phyloP scores from a whole-genome alignment of 2,113 vertebrate genomes.

The Corapipo altera region DNA sequence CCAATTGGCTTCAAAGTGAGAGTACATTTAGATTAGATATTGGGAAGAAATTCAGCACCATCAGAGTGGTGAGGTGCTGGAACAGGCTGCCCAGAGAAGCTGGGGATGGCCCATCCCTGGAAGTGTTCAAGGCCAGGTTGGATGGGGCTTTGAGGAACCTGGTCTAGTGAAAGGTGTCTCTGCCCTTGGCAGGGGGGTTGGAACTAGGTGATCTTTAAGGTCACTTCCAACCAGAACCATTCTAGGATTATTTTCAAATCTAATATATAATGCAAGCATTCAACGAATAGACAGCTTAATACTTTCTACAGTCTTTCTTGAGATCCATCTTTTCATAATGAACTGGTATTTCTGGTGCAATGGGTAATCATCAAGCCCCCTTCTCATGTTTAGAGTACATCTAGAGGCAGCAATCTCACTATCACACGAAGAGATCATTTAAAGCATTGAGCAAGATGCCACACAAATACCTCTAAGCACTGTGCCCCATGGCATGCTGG shows the following conservation, averaged over 20 bases:
- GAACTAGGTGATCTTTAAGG: not conserved
- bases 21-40: not conserved
- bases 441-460: not conserved
- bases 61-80: no score
- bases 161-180: not conserved
- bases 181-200: not conserved
- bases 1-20: not conserved
- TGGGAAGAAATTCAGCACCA: not conserved
- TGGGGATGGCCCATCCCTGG: not conserved
- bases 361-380: not conserved
- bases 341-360: not conserved
- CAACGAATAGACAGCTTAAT: not conserved
- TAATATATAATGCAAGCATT: not conserved
- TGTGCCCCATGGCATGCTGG: not conserved
- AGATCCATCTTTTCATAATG: not conserved
- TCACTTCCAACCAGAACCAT: not conserved
- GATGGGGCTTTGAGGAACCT: not conserved
- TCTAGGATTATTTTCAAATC: not conserved
- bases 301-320: not conserved
- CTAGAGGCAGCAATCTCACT: not conserved
- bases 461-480: not conserved
- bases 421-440: not conserved
- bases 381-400: not conserved
- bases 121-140: not conserved
- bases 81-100: not conserved